Conservation (phyloP, 2,888 invertebrate genomes). For the Bruchidius siliquastri region DNA sequence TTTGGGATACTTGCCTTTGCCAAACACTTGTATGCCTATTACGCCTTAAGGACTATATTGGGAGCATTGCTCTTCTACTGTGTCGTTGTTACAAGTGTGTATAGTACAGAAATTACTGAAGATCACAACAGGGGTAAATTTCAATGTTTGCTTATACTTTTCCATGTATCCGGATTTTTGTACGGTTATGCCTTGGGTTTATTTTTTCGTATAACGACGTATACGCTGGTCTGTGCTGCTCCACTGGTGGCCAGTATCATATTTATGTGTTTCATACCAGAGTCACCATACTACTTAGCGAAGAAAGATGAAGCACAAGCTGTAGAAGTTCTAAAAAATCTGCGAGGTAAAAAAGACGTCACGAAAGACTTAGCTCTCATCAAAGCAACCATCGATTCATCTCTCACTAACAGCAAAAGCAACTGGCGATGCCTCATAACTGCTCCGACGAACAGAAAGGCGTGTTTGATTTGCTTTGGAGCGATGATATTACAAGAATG, state of each 20-base stretch:
- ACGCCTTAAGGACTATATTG: neutral
- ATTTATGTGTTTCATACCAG: neutral
- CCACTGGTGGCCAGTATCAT: neutral
- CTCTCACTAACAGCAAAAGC: neutral
- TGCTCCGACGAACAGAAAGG: neutral
- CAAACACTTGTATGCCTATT: neutral
- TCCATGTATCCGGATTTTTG: neutral
- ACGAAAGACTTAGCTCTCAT: neutral
- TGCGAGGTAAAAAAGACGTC: neutral
- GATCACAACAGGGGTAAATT: constrained; percentile 3
- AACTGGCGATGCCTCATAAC: neutral
- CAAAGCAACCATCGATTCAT: neutral
- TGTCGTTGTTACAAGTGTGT: neutral
- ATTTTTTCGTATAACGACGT: neutral
- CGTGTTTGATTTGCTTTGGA: neutral
- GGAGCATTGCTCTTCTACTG: neutral
- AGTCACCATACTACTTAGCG: constrained; percentile 6
- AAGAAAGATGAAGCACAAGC: neutral
- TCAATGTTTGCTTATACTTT: neutral
- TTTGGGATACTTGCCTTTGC: neutral
- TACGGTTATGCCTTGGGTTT: neutral
- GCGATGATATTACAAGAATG: neutral
- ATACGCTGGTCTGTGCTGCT: neutral
- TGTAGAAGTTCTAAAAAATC: neutral
- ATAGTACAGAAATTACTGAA: constrained; percentile 1